phyloP scores from a whole-genome alignment of 1,140 invertebrate species.

The Hestina assimilis region DNA sequence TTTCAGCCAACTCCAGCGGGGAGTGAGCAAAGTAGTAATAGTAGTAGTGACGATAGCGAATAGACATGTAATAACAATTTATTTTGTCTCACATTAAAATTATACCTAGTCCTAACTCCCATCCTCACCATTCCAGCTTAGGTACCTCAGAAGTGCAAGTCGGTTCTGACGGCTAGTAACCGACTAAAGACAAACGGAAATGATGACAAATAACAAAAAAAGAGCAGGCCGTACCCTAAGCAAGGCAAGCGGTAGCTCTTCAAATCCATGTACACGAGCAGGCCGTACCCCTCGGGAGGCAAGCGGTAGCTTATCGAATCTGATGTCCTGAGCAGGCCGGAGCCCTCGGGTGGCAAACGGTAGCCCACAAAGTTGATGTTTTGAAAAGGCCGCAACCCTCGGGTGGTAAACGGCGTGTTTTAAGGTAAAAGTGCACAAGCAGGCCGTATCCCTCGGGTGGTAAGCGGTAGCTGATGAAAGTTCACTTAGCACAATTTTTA shows the following conservation, averaged over 20 bases:
- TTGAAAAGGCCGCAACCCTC: no score
- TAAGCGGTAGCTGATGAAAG: no score
- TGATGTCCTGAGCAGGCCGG: not conserved
- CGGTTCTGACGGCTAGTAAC: not conserved
- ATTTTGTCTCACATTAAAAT: not conserved
- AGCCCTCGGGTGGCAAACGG: not conserved
- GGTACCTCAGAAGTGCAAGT: not conserved
- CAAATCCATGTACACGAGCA: not conserved
- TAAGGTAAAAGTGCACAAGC: no score
- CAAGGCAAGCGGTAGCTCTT: not conserved
- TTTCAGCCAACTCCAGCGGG: not conserved
- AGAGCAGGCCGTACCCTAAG: not conserved
- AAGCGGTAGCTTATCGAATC: not conserved
- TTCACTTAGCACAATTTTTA: no score
- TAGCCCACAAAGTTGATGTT: no score
- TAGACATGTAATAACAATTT: not conserved
- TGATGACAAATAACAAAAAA: not conserved
- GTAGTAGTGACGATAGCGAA: not conserved
- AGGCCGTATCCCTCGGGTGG: no score
- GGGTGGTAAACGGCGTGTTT: no score
- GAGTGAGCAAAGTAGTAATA: conserved; percentile 1
- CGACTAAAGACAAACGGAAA: not conserved
- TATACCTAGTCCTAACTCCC: not conserved
- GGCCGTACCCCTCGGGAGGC: not conserved
- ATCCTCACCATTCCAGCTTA: not conserved